phyloP scores from a whole-genome alignment of 2,113 vertebrate species.

The Chunga burmeisteri region DNA sequence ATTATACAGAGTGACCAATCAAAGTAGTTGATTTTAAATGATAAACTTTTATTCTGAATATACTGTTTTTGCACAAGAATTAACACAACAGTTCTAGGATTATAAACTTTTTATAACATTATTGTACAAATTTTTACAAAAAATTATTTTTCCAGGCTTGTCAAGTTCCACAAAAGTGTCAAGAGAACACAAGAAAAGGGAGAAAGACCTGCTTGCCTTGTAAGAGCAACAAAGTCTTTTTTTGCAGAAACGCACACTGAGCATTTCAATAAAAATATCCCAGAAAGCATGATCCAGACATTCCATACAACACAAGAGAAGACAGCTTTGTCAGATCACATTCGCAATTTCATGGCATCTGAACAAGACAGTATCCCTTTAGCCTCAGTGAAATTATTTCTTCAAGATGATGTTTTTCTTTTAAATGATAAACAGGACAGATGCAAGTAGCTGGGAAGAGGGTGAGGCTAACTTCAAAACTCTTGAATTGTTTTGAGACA shows the following conservation, averaged over 20 bases:
- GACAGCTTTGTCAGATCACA: constrained; percentile 66
- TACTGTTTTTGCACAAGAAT: constrained; percentile 96
- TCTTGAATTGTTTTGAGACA: constrained; percentile 54
- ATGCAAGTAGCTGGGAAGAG: constrained; percentile 52
- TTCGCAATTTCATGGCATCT: constrained; percentile 69
- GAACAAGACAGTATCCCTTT: constrained; percentile 69
- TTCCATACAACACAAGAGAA: constrained; percentile 70
- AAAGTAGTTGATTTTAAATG: constrained; percentile 78
- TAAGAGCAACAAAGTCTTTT: constrained; percentile 61
- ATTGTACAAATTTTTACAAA: constrained; percentile 99
- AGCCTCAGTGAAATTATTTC: constrained; percentile 57
- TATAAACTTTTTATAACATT: constrained; percentile 97
- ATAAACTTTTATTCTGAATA: constrained; percentile 99
- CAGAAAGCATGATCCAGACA: constrained; percentile 80
- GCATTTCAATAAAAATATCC: constrained; percentile 76
- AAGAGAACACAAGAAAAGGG: constrained; percentile 91
- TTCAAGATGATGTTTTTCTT: constrained; percentile 54
- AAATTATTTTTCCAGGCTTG: constrained; percentile 83
- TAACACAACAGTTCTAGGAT: constrained; percentile 87
- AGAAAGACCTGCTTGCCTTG: constrained; percentile 67
- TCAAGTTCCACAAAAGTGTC: constrained; percentile 96
- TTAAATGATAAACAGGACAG: constrained; percentile 40
- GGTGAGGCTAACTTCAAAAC: constrained; percentile 44
- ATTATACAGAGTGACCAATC: background rate
- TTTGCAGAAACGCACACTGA: constrained; percentile 73